Conservation (phyloP, 2,888 invertebrate genomes). For the Baronia brevicornis region DNA sequence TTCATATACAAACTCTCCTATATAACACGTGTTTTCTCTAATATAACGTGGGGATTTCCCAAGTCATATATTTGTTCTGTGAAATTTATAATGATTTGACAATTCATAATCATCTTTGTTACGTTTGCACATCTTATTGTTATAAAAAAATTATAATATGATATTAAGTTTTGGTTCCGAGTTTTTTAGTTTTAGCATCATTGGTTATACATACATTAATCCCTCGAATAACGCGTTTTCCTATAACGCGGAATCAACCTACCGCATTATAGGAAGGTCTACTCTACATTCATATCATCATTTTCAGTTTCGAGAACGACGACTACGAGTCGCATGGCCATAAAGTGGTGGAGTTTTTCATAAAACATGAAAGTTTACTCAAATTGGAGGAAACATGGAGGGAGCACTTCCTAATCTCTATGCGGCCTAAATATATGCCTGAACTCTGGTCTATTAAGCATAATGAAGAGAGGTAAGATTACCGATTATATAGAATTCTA, state of each 20-base stretch:
- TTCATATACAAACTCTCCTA: too few relatives aligned
- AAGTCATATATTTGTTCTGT: too few relatives aligned
- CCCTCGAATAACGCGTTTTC: too few relatives aligned
- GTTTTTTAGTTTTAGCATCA: neutral
- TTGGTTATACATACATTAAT: too few relatives aligned
- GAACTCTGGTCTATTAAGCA: conserved; percentile 85
- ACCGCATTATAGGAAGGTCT: neutral
- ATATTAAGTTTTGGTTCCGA: neutral
- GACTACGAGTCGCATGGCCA: conserved; percentile 73
- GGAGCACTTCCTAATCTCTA: conserved; percentile 81
- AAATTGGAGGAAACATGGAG: conserved; percentile 84
- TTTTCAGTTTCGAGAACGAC: conserved; percentile 53
- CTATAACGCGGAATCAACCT: too few relatives aligned
- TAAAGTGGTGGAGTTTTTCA: conserved; percentile 76
- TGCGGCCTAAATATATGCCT: conserved; percentile 84
- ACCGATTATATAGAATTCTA: neutral
- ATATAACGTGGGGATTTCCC: too few relatives aligned
- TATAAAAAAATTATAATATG: too few relatives aligned
- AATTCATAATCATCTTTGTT: too few relatives aligned
- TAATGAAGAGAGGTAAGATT: conserved; percentile 75
- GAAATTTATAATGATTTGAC: too few relatives aligned
- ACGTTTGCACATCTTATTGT: too few relatives aligned
- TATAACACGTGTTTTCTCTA: too few relatives aligned
- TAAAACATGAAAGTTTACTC: conserved; percentile 68
- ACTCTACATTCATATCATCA: conserved; percentile 7